phyloP scores from a whole-genome alignment of 2,113 vertebrate species.

The Seriola quinqueradiata region DNA sequence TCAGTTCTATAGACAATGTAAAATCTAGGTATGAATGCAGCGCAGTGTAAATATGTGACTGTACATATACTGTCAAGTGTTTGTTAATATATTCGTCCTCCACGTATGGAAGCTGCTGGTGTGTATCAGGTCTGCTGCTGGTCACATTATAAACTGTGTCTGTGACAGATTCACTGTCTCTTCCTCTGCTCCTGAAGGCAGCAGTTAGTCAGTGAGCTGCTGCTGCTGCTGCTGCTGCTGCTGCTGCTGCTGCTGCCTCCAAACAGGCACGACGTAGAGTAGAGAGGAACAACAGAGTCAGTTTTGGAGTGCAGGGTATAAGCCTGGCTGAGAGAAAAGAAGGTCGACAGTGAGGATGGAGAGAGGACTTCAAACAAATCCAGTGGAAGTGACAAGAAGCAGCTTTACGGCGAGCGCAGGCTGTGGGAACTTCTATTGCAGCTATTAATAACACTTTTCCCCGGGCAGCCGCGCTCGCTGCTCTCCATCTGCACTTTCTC shows the following conservation, averaged over 20 bases:
- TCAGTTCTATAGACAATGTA: too few species aligned
- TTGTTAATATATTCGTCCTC: too few species aligned
- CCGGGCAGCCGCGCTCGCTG: slow-evolving; percentile 88
- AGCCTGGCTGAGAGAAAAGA: slow-evolving; percentile 84
- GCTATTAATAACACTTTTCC: slow-evolving; percentile 98
- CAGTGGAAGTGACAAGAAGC: slow-evolving; percentile 86
- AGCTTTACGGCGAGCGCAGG: slow-evolving; percentile 83
- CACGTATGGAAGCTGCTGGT: too few species aligned
- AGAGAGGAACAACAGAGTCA: background rate
- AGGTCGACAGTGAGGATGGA: slow-evolving; percentile 60
- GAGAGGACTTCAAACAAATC: slow-evolving; percentile 93
- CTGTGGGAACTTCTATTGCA: slow-evolving; percentile 90
- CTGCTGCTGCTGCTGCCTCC: background rate
- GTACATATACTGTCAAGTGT: too few species aligned
- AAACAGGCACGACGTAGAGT: slow-evolving; percentile 24
- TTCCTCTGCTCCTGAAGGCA: background rate
- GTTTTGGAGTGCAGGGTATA: slow-evolving; percentile 70
- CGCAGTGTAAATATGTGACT: too few species aligned
- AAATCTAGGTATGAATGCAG: too few species aligned
- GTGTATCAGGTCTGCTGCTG: background rate
- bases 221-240: slow-evolving; percentile 6
- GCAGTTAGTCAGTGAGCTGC: slow-evolving; percentile 5
- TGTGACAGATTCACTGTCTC: background rate
- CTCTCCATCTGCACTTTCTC: slow-evolving; percentile 89
- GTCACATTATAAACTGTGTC: background rate